Evolutionary conservation across 2,113 vertebrate genomes (phyloP), one percentile per base, ranked within the genome.

Genomic region (Xenopus laevis): DNA sequence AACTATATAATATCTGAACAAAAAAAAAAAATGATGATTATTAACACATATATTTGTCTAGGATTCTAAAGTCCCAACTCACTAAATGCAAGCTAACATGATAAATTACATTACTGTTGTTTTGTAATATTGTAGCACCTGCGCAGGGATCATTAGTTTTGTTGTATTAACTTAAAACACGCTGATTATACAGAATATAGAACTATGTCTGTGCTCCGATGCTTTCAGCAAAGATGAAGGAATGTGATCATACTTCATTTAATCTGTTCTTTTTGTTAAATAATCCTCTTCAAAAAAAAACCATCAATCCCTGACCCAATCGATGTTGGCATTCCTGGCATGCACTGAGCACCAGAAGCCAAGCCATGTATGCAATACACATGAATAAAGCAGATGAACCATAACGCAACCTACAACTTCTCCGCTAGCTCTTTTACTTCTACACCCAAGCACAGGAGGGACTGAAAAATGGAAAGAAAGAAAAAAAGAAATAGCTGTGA

Each of bases 301-400:
- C 61, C 60, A 30, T 23, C 45, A 64, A 69, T 76, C 66, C 59
- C 47, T 27, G 59, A 27, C 46, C 30, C 70, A n/a, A 77, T 53
- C 23, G 55, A 70, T 63, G 46, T 18, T 40, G 60, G 23, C 73
- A 69, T 69, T 70, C 66, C 67, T 77, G 64, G 52, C 67, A 70
- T 77, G 67, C 47, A 77, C 27, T 57, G 23, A 68, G 45, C 53
- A 67, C 55, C 65, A 66, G 65, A 70, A 21, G 67, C 64, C 67
- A 45, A 45, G 67, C 61, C 67, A 40, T 77, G 59, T 70, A 21
- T 64, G 59, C 66, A 70, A 15, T 44, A 70, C 66, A 55, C 59
- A 69, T 58, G 60, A 77, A 77, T 77, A 53, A 64, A 55, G 65
- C 20, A 70, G 66, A 40, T 77, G 74, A 77, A 70, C 66, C 74